These are phyloP conservation scores for Alosa sapidissima DNA, from an alignment of 2,797 vertebrate genomes.

Conservation along the genomic window DNA sequence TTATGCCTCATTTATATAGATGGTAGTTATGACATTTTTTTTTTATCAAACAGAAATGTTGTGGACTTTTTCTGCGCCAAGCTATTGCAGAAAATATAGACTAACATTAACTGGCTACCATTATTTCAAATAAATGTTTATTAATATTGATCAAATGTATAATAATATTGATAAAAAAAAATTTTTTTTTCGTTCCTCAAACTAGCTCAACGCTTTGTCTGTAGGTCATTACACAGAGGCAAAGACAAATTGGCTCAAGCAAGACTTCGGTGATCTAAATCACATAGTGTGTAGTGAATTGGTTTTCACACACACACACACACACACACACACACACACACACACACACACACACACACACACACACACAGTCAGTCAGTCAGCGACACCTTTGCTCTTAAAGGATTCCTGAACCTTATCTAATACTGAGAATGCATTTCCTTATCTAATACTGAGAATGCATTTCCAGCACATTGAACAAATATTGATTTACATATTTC, in stretches of 20 bases:
- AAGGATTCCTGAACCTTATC: neutral
- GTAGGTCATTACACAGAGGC: neutral
- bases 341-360: neutral
- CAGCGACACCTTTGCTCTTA: neutral
- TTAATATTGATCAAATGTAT: no score
- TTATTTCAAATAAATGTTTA: no score
- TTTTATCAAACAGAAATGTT: no score
- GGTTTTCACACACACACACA: neutral
- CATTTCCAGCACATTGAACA: neutral
- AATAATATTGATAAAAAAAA: no score
- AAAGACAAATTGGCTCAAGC: neutral
- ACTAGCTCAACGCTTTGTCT: no score
- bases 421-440: no score
- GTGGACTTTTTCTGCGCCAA: no score
- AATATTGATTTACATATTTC: slow-evolving; percentile 17
- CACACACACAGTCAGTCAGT: slow-evolving; percentile 21
- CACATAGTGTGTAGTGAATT: neutral
- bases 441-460: neutral
- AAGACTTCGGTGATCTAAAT: neutral
- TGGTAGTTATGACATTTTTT: no score
- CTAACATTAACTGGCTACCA: no score
- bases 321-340: neutral
- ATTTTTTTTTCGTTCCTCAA: no score
- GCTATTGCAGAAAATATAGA: no score
- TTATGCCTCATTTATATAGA: no score